phyloP scores from a whole-genome alignment of 1,140 invertebrate species.

The Drosophila fuyamai region DNA sequence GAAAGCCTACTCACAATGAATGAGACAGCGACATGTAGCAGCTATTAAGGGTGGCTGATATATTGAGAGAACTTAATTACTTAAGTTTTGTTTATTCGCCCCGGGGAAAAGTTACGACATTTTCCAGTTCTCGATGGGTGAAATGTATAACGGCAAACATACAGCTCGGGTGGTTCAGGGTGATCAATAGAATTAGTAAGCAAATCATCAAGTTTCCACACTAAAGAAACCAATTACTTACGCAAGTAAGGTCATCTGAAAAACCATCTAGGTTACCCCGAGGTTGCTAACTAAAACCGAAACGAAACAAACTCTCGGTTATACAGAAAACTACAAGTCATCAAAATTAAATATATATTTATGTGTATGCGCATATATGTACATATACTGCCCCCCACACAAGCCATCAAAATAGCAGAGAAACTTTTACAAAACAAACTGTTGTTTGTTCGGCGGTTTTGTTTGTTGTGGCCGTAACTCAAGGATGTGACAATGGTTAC shows the following conservation, averaged over 20 bases:
- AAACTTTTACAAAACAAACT: slow-evolving; percentile 60
- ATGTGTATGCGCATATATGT: not conserved
- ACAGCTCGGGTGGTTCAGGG: not conserved
- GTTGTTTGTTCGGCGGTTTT: slow-evolving; percentile 40
- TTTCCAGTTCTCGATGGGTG: slow-evolving; percentile 2
- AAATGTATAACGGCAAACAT: not conserved
- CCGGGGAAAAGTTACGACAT: slow-evolving; percentile 41
- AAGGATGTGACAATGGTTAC: slow-evolving; percentile 55
- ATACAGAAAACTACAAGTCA: slow-evolving; percentile 59
- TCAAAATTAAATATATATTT: slow-evolving; percentile 61
- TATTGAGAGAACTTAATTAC: slow-evolving; percentile 51
- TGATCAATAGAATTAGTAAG: slow-evolving; percentile 41
- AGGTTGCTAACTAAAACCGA: slow-evolving; percentile 60
- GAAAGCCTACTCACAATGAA: slow-evolving; percentile 5
- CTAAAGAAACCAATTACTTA: slow-evolving; percentile 59
- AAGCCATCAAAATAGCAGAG: slow-evolving; percentile 33
- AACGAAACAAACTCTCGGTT: slow-evolving; percentile 46
- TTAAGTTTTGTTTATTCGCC: slow-evolving; percentile 56
- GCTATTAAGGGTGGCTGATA: slow-evolving; percentile 19
- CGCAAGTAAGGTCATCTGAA: slow-evolving; percentile 53
- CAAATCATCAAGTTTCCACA: slow-evolving; percentile 43
- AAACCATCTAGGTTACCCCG: slow-evolving; percentile 64
- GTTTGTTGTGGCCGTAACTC: slow-evolving; percentile 52
- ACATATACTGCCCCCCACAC: not conserved
- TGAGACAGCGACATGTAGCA: not conserved